Percentiles rank a stretch among this genome's conserved stretches.
Conservation (phyloP, 2,888 invertebrate species). For the Lamellibrachia satsuma region DNA sequence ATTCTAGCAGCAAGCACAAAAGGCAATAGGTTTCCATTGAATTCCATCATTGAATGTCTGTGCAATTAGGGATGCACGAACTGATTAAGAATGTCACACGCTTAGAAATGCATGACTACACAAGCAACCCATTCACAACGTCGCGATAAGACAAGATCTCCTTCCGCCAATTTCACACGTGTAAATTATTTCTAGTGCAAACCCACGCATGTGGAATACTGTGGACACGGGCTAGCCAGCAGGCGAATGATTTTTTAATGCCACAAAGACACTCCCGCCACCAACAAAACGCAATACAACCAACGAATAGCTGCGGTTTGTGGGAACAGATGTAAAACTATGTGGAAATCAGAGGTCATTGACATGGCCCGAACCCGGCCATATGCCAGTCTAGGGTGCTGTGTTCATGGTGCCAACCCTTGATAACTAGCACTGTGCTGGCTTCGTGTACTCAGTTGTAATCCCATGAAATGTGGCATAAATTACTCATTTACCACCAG, state of each 20-base stretch:
- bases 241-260: background rate
- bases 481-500: too few species aligned
- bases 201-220: background rate
- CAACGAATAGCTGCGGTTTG: background rate
- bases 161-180: slow-evolving; percentile 13
- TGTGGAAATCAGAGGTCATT: background rate
- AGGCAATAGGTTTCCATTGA: background rate
- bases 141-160: slow-evolving; percentile 3
- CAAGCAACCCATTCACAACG: background rate
- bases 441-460: background rate
- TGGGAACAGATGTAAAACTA: background rate
- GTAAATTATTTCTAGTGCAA: slow-evolving; percentile 13
- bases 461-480: too few species aligned
- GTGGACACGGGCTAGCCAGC: background rate
- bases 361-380: background rate
- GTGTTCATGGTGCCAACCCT: background rate
- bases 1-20: background rate
- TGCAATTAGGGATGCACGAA: background rate
- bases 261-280: background rate
- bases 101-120: background rate
- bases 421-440: background rate
- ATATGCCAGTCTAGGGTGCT: background rate
- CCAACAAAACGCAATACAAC: background rate
- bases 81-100: background rate
- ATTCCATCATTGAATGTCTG: background rate